phyloP scores from a whole-genome alignment of 2,888 invertebrate genomes.

The Lasioglossum leucozonium region DNA sequence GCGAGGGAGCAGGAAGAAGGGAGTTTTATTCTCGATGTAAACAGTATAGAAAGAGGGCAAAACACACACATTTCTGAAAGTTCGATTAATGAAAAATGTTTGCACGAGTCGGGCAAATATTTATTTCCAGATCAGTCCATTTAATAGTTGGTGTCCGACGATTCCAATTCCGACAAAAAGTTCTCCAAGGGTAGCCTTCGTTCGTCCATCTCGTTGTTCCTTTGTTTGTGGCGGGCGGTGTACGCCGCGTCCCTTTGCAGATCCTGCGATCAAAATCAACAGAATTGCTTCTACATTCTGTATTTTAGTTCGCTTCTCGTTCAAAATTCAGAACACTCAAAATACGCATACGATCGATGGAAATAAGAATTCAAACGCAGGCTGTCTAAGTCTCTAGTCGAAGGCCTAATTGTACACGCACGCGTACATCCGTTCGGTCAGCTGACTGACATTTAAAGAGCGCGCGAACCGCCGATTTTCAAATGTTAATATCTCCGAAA shows the following conservation, averaged over 20 bases:
- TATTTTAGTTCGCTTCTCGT: background rate
- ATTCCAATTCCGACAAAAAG: constrained; percentile 54
- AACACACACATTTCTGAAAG: constrained; percentile 39
- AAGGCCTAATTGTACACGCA: background rate
- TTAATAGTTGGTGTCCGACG: constrained; percentile 62
- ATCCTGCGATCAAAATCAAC: constrained; percentile 34
- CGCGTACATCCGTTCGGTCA: background rate
- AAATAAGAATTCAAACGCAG: background rate
- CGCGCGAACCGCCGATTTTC: background rate
- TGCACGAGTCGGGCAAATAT: constrained; percentile 34
- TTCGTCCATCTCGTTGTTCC: constrained; percentile 38
- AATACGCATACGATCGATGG: background rate
- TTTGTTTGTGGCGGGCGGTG: constrained; percentile 35
- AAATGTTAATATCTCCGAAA: background rate
- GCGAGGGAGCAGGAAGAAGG: background rate
- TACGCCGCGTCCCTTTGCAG: constrained; percentile 31
- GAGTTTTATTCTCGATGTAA: constrained; percentile 34
- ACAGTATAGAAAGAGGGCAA: constrained; percentile 17
- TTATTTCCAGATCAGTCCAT: constrained; percentile 36
- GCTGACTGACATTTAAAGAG: background rate
- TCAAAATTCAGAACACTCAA: background rate
- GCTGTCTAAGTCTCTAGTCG: background rate
- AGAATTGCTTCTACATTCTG: background rate
- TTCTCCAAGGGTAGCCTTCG: constrained; percentile 48
- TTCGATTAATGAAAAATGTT: constrained; percentile 48